A percentile compares a stretch with the other conserved stretches of the same genome.
Evolutionary conservation across 2,888 invertebrate genomes (phyloP).

Genomic region (Isoperla grammatica): DNA sequence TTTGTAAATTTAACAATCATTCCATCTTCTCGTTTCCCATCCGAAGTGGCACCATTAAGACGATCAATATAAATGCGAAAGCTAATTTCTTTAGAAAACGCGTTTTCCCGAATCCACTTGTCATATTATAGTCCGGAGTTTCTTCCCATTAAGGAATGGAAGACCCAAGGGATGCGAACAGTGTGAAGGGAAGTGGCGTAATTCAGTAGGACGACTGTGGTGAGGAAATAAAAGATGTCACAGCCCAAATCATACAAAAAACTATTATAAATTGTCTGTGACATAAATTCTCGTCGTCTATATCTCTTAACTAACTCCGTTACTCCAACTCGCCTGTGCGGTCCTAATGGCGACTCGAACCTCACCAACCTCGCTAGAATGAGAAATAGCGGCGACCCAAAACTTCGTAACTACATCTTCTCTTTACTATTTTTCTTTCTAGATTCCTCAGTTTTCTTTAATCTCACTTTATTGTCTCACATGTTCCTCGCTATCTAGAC

Average conservation of each 20-base stretch:
- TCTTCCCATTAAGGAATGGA: too few species aligned
- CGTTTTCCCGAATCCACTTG: too few species aligned
- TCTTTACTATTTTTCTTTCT: background rate
- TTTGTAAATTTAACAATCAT: too few species aligned
- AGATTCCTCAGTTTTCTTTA: background rate
- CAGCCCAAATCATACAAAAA: slow-evolving; percentile 7
- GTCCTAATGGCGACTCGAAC: background rate
- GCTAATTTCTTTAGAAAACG: too few species aligned
- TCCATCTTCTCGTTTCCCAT: too few species aligned
- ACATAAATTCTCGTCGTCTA: slow-evolving; percentile 9
- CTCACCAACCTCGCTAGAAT: slow-evolving; percentile 8
- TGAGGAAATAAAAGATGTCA: background rate
- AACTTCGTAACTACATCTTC: background rate
- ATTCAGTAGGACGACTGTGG: background rate
- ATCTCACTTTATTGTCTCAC: slow-evolving; percentile 4
- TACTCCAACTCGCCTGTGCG: background rate
- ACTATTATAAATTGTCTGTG: slow-evolving; percentile 14
- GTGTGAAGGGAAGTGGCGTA: background rate
- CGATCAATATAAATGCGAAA: too few species aligned
- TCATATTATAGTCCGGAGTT: too few species aligned
- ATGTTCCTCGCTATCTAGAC: background rate
- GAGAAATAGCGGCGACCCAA: slow-evolving; percentile 1
- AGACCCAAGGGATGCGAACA: too few species aligned
- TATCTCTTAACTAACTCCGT: slow-evolving; percentile 15
- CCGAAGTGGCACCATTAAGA: too few species aligned